A percentile compares a stretch with the other conserved stretches of the same genome.
Conservation (phyloP, 2,888 invertebrate species). For the Spisula solida region DNA sequence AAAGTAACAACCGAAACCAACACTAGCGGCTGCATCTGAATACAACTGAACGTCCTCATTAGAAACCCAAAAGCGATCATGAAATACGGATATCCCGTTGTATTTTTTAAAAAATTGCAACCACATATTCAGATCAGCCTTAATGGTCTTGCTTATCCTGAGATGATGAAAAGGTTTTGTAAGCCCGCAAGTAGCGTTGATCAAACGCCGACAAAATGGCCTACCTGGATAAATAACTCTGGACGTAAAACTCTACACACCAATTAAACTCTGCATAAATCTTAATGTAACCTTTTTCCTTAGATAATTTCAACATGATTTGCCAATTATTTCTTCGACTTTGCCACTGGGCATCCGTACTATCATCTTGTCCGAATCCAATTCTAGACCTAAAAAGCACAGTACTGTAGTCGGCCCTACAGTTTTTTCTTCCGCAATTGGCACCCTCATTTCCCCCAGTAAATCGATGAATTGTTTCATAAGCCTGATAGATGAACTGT, state of each 20-base stretch:
- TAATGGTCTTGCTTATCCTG: no score
- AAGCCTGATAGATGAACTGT: neutral
- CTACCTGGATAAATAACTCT: neutral
- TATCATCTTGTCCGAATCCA: neutral
- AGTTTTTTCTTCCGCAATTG: neutral
- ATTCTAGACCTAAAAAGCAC: slow-evolving; percentile 16
- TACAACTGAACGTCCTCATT: no score
- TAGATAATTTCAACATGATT: neutral
- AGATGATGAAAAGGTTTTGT: no score
- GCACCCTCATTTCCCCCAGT: neutral
- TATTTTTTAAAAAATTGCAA: no score
- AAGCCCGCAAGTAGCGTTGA: no score
- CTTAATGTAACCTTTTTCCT: neutral
- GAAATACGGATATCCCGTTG: no score
- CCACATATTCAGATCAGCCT: no score
- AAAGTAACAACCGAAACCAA: no score
- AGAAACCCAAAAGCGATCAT: no score
- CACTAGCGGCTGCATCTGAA: no score
- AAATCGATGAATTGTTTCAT: neutral
- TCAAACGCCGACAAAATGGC: no score
- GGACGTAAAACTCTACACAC: neutral
- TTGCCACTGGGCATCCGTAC: neutral
- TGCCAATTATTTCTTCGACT: neutral
- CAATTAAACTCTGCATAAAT: neutral
- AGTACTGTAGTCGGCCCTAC: neutral